Evolutionary conservation across 2,888 invertebrate genomes (phyloP), one percentile per base, ranked within the genome.

Genomic region (Plemyria rubiginata): DNA sequence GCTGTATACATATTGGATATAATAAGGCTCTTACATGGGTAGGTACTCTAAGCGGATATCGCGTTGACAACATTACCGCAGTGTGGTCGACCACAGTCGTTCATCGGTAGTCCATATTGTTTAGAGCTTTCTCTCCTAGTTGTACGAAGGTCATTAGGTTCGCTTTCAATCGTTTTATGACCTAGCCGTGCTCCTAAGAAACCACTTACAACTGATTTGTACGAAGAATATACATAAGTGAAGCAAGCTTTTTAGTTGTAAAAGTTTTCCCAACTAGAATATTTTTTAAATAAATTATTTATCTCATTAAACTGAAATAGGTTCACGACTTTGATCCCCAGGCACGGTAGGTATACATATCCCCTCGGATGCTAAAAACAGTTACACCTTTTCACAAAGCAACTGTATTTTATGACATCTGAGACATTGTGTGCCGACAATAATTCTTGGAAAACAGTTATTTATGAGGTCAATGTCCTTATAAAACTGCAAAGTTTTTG

Each of bases 91-190:
- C 59, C 59, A 41, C 52, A 32, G 38, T 38, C 51, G 36, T 36
- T 28, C 51, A 51, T 43, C 43, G 43, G 36, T 13, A 55, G 41
- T n/a, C 46, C 16, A 48, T 48, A 38, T 57, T 57, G 50, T 46
- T 48, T 48, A 36, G 15, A 15, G 45, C 28, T 58, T 59, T 53
- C 52, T 53, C 9, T 38, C 13, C 16, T 8, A 32, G 29, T 48
- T 48, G 36, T n/a, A 15, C 54, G 16, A 59, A 58, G 60, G 62
- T 60, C 52, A 65, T 62, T 63, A 61, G 61, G 65, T 40, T 55
- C 61, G 57, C 65, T 67, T 67, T 67, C 61, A 49, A 65, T 38
- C 32, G 54, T 32, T 67, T 65, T 65, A 70, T 53, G 65, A 63
- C 56, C 59, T 13, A 32, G 32, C n/a, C 41, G n/a, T 46, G 16